Conservation (phyloP, 30 jellyfish, hydroid and myxozoan species). For the Chrysaora quinquecirrha region DNA sequence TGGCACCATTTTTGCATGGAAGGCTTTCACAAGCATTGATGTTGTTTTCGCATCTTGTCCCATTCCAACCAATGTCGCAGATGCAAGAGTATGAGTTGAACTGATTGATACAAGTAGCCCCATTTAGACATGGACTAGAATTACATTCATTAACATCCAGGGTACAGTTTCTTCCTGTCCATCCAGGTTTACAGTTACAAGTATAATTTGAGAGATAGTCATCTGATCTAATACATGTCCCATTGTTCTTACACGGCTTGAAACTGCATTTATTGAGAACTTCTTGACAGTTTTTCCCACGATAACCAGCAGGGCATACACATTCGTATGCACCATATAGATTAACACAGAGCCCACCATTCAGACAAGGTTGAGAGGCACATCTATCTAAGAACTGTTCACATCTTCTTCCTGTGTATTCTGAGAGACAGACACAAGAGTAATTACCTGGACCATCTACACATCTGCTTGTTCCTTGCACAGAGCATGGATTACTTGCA, state of each 20-base stretch:
- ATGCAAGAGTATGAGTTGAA: conserved; percentile 65
- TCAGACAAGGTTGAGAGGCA: conserved; percentile 60
- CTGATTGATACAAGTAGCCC: conserved; percentile 61
- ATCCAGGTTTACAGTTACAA: conserved; percentile 82
- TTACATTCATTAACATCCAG: conserved; percentile 69
- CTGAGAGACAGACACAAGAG: conserved; percentile 63
- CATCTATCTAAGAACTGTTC: conserved; percentile 56
- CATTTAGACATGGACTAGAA: conserved; percentile 73
- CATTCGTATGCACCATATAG: conserved; percentile 48
- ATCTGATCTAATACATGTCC: conserved; percentile 75
- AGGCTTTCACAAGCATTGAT: conserved; percentile 58
- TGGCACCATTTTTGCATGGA: conserved; percentile 83
- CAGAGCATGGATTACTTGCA: conserved; percentile 58
- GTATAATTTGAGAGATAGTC: conserved; percentile 57
- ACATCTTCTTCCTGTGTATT: conserved; percentile 73
- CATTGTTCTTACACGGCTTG: conserved; percentile 80
- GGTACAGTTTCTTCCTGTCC: conserved; percentile 89
- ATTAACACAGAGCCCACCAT: conserved; percentile 79
- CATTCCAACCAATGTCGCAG: conserved; percentile 85
- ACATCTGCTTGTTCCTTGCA: conserved; percentile 62
- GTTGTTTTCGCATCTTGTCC: conserved; percentile 62
- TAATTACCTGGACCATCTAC: conserved; percentile 52
- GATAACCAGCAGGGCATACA: conserved; percentile 78
- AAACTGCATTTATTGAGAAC: conserved; percentile 61
- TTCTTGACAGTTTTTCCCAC: conserved; percentile 64